Evolutionary conservation across 2,888 invertebrate species (phyloP).

Genomic region (Coremacera marginata): DNA sequence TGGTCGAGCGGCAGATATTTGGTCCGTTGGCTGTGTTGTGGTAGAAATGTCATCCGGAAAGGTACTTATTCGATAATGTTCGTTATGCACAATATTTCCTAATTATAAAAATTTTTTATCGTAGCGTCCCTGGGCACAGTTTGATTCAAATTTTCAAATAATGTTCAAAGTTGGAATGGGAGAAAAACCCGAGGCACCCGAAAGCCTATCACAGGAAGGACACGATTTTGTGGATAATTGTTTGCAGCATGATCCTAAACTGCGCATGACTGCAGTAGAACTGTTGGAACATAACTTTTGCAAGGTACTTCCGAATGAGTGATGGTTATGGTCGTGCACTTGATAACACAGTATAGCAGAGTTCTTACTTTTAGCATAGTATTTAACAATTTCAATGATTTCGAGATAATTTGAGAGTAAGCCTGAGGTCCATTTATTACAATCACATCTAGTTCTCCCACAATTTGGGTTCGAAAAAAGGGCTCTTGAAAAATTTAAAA

Average conservation of each 20-base stretch:
- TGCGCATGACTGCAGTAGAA: constrained; percentile 78
- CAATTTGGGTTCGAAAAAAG: too few relatives aligned
- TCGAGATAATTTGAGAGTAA: too few relatives aligned
- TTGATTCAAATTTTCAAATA: constrained; percentile 93
- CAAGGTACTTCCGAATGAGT: constrained; percentile 69
- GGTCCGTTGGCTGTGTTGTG: constrained; percentile 96
- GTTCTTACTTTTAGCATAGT: too few relatives aligned
- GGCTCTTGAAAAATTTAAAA: too few relatives aligned
- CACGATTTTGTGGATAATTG: constrained; percentile 83
- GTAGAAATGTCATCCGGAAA: constrained; percentile 96
- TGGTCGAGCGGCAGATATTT: constrained; percentile 94
- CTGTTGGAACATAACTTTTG: constrained; percentile 82
- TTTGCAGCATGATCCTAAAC: constrained; percentile 84
- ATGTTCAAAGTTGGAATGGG: constrained; percentile 97
- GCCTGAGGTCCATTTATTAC: too few relatives aligned
- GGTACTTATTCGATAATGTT: constrained; percentile 68
- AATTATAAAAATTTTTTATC: not conserved
- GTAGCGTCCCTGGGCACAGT: constrained; percentile 91
- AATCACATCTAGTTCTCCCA: too few relatives aligned
- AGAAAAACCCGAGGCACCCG: constrained; percentile 82
- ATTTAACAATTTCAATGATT: too few relatives aligned
- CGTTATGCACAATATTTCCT: too few relatives aligned
- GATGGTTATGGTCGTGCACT: too few relatives aligned
- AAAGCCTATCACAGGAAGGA: constrained; percentile 84
- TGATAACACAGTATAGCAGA: too few relatives aligned